These are phyloP conservation scores for Schlechtendalia chinensis DNA, from an alignment of 1,140 invertebrate species.

Conservation along the genomic window DNA sequence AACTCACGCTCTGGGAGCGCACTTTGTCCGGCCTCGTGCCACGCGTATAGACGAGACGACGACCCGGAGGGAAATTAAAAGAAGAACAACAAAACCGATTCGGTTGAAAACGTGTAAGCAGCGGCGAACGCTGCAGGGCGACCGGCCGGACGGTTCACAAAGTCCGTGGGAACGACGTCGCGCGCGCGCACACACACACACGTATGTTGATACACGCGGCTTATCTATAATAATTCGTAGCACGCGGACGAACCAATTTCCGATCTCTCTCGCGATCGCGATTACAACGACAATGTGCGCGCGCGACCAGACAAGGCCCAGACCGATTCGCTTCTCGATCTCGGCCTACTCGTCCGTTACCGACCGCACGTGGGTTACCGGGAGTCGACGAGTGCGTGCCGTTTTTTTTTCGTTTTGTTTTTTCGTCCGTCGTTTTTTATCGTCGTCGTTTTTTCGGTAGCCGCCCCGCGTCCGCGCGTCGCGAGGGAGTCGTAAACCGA, in stretches of 20 bases:
- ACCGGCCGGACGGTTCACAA: slow-evolving; percentile 10
- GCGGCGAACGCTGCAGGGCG: not conserved
- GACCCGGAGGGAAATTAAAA: slow-evolving; percentile 1
- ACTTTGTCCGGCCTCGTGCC: too few species aligned
- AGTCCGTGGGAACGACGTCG: slow-evolving; percentile 29
- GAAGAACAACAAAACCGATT: not conserved
- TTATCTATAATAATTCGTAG: not conserved
- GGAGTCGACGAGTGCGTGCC: not conserved
- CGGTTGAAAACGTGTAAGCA: slow-evolving; percentile 13
- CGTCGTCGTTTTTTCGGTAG: slow-evolving; percentile 32
- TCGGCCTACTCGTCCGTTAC: too few species aligned
- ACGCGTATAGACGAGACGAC: not conserved
- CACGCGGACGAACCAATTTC: slow-evolving; percentile 15
- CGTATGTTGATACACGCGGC: not conserved
- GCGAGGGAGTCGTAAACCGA: too few species aligned
- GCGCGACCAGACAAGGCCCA: too few species aligned
- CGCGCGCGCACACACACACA: not conserved
- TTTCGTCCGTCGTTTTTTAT: too few species aligned
- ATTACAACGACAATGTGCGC: not conserved
- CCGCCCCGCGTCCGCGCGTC: not conserved
- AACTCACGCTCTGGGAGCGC: too few species aligned
- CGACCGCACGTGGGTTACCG: too few species aligned
- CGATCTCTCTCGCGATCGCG: slow-evolving; percentile 21
- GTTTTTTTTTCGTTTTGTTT: too few species aligned
- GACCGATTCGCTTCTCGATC: too few species aligned